phyloP scores from a whole-genome alignment of 2,797 vertebrate genomes.

The Apogon talboti region DNA sequence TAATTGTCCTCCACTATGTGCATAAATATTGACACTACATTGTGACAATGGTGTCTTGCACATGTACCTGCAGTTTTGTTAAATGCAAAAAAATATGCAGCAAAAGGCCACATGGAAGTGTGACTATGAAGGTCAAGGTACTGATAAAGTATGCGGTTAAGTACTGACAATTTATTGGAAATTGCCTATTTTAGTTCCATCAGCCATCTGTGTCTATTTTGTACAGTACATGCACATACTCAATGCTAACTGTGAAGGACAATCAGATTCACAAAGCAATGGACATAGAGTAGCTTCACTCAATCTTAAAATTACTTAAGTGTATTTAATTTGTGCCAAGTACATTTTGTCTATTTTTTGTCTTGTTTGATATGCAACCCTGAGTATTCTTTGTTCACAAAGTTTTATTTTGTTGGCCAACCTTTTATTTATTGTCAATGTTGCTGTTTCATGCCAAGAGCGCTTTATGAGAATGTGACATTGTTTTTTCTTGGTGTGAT shows the following conservation, averaged over 20 bases:
- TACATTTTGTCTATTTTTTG: constrained; percentile 75
- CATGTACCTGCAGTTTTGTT: constrained; percentile 70
- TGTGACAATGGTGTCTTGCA: constrained; percentile 77
- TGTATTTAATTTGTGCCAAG: constrained; percentile 86
- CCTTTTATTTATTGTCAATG: constrained; percentile 87
- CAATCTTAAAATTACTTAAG: constrained; percentile 76
- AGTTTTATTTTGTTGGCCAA: constrained; percentile 79
- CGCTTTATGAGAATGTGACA: constrained; percentile 84
- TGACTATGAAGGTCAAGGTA: constrained; percentile 72
- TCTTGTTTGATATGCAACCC: constrained; percentile 83
- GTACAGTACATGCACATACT: constrained; percentile 74
- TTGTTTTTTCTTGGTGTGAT: constrained; percentile 79
- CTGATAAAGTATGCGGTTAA: constrained; percentile 68
- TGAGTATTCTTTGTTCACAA: constrained; percentile 77
- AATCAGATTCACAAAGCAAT: constrained; percentile 86
- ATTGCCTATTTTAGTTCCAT: constrained; percentile 59
- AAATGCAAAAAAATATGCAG: constrained; percentile 64
- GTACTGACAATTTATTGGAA: constrained; percentile 63
- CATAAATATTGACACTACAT: constrained; percentile 74
- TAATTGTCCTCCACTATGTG: constrained; percentile 73
- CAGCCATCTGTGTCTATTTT: constrained; percentile 74
- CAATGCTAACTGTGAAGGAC: constrained; percentile 84
- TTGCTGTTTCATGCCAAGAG: constrained; percentile 86
- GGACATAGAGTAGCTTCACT: constrained; percentile 78
- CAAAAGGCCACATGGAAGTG: constrained; percentile 55